phyloP scores from a whole-genome alignment of 2,797 vertebrate genomes.

The Acrocephalus scirpaceus region DNA sequence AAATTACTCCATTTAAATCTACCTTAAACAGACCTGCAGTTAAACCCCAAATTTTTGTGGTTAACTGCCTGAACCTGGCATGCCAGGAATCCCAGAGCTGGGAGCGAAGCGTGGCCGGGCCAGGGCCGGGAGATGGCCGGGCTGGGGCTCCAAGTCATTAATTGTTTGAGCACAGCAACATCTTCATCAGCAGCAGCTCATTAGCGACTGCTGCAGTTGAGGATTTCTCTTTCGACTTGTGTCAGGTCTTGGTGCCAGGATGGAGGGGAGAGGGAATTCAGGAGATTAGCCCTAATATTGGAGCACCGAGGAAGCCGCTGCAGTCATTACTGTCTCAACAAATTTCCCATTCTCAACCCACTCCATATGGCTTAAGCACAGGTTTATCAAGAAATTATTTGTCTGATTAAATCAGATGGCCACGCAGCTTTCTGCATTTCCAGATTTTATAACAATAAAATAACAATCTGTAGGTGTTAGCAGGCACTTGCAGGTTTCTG shows the following conservation, averaged over 20 bases:
- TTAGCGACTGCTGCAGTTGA: not conserved
- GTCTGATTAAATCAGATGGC: slow-evolving; percentile 29
- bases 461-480: not conserved
- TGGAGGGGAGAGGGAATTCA: not conserved
- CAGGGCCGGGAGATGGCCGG: not conserved
- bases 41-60: not conserved
- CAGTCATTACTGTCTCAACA: not conserved
- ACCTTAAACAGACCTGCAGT: slow-evolving; percentile 1
- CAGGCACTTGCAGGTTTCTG: slow-evolving; percentile 10
- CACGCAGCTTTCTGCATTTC: not conserved
- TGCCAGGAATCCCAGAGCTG: not conserved
- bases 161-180: not conserved
- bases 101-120: not conserved
- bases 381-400: slow-evolving; percentile 10
- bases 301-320: not conserved
- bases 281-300: not conserved
- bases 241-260: not conserved
- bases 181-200: slow-evolving; percentile 20
- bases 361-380: not conserved
- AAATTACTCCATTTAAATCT: not conserved
- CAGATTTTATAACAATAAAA: not conserved
- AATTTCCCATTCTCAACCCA: not conserved
- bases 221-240: slow-evolving; percentile 12
- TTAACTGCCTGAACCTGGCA: not conserved
- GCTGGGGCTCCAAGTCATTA: not conserved